phyloP scores from a whole-genome alignment of 2,888 invertebrate species.

The Antitype chi region DNA sequence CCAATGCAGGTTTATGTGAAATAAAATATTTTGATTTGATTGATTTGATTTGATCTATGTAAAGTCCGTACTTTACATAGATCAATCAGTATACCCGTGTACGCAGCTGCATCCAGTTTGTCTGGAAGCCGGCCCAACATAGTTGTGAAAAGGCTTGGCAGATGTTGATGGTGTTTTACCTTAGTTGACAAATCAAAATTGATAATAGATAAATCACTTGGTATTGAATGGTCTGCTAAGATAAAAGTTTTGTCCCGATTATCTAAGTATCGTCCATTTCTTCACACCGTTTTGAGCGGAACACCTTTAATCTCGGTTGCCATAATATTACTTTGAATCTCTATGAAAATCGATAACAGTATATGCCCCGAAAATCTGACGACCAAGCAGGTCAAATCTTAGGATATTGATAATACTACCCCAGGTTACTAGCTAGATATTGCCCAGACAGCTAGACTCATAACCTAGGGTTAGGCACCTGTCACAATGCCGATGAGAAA shows the following conservation, averaged over 20 bases:
- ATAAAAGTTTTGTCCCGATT: background rate
- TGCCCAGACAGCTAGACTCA: background rate
- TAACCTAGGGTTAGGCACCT: background rate
- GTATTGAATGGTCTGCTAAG: background rate
- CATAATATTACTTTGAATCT: background rate
- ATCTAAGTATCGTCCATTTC: background rate
- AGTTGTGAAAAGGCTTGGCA: too few species aligned
- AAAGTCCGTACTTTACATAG: too few species aligned
- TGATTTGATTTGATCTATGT: too few species aligned
- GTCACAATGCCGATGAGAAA: too few species aligned
- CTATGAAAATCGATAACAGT: background rate
- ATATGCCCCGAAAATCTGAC: slow-evolving; percentile 1
- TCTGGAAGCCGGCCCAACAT: too few species aligned
- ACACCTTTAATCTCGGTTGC: background rate
- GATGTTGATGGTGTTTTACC: too few species aligned
- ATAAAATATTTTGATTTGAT: too few species aligned
- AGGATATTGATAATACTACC: slow-evolving; percentile 18
- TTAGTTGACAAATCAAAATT: too few species aligned
- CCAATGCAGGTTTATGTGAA: too few species aligned
- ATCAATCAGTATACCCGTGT: too few species aligned
- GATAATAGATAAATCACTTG: too few species aligned
- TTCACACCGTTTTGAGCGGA: background rate
- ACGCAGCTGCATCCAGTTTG: too few species aligned
- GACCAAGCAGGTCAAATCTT: background rate
- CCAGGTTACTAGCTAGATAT: slow-evolving; percentile 4